Evolutionary conservation across 2,888 invertebrate genomes (phyloP).

Genomic region (Nomada hirtipes): DNA sequence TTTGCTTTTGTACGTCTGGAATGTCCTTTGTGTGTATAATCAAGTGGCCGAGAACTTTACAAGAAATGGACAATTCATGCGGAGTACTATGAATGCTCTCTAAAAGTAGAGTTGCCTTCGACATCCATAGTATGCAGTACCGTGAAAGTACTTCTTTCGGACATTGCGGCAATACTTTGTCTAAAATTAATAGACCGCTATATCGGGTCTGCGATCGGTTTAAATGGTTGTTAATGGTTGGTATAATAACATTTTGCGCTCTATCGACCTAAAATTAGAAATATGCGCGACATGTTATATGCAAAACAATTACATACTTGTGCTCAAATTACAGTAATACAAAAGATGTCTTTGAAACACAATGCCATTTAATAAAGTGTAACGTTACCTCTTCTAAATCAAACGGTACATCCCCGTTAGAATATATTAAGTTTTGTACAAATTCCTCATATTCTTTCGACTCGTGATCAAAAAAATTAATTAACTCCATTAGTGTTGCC

Average conservation of each 20-base stretch:
- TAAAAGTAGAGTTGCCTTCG: constrained; percentile 74
- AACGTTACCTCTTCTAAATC: constrained; percentile 69
- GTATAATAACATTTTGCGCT: constrained; percentile 67
- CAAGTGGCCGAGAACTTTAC: constrained; percentile 72
- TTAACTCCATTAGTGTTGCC: constrained; percentile 63
- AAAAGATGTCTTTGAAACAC: too few relatives aligned
- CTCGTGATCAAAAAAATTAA: constrained; percentile 69
- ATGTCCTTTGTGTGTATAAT: constrained; percentile 73
- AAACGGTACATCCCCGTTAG: constrained; percentile 72
- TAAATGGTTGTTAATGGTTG: constrained; percentile 74
- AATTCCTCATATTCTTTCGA: constrained; percentile 70
- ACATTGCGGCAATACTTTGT: constrained; percentile 66
- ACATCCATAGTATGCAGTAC: constrained; percentile 77
- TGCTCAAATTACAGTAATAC: background rate
- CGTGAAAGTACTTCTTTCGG: constrained; percentile 72
- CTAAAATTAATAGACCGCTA: constrained; percentile 73
- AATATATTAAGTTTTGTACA: constrained; percentile 66
- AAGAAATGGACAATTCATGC: constrained; percentile 70
- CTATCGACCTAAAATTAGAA: constrained; percentile 67
- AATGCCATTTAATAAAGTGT: constrained; percentile 19
- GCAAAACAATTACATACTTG: background rate
- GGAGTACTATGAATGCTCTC: constrained; percentile 70
- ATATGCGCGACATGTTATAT: background rate
- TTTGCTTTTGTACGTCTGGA: constrained; percentile 78
- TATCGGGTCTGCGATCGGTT: constrained; percentile 73